phyloP scores from a whole-genome alignment of 2,888 invertebrate species.

The Ditylenchus weischeri region DNA sequence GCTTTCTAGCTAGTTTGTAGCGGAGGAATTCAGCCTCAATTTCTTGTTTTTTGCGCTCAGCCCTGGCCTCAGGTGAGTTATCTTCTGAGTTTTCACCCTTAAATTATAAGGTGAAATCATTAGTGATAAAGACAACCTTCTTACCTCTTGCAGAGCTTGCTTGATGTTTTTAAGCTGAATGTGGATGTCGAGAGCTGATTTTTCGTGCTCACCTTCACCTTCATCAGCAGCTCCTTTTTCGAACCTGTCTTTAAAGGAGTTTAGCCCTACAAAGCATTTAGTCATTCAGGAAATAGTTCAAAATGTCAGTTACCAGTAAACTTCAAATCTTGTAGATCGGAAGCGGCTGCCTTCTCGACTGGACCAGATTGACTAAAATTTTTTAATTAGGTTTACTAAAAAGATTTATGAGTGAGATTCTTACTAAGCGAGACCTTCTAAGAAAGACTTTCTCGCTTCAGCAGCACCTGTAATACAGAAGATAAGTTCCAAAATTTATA shows the following conservation, averaged over 20 bases:
- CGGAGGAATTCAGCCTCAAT: constrained; percentile 57
- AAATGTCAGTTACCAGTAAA: constrained; percentile 38
- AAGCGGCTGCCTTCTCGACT: constrained; percentile 44
- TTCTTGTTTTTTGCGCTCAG: constrained; percentile 53
- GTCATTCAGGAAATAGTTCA: neutral
- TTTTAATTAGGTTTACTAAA: neutral
- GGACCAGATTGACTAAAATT: constrained; percentile 37
- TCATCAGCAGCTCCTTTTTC: constrained; percentile 45
- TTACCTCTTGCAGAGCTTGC: constrained; percentile 53
- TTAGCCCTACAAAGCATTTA: constrained; percentile 43
- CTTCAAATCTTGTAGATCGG: constrained; percentile 51
- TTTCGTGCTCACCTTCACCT: constrained; percentile 32
- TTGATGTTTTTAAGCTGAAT: constrained; percentile 54
- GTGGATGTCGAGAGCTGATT: constrained; percentile 48
- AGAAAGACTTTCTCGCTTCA: constrained; percentile 55
- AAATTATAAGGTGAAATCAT: constrained; percentile 10
- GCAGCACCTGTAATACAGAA: constrained; percentile 27
- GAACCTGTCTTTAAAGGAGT: constrained; percentile 56
- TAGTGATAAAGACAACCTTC: constrained; percentile 8
- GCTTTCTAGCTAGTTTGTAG: constrained; percentile 54
- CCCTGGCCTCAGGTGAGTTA: constrained; percentile 55
- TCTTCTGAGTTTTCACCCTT: constrained; percentile 33
- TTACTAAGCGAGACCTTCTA: constrained; percentile 51
- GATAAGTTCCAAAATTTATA: neutral
- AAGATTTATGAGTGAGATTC: neutral